phyloP scores from a whole-genome alignment of 2,888 invertebrate species.

The Apodemia hepburni region DNA sequence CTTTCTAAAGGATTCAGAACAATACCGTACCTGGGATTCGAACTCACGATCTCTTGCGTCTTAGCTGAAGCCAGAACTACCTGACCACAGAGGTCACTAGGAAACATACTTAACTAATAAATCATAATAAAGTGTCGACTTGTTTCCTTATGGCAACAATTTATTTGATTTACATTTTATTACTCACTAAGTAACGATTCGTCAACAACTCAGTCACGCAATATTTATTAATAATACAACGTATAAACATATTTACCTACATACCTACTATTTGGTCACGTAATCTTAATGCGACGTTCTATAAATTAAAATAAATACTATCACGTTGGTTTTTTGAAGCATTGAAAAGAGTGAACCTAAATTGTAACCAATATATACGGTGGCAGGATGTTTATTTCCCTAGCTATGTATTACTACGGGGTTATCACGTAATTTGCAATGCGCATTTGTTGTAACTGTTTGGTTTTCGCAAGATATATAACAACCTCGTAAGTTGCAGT shows the following conservation, averaged over 20 bases:
- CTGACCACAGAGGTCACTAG: not conserved
- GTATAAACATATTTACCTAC: constrained; percentile 17
- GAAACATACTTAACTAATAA: not conserved
- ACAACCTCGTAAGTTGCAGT: too few species aligned
- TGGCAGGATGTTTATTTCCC: too few species aligned
- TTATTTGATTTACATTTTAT: constrained; percentile 10
- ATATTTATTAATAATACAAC: constrained; percentile 22
- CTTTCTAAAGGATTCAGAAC: too few species aligned
- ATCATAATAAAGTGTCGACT: constrained; percentile 1
- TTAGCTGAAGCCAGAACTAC: not conserved
- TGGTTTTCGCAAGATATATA: too few species aligned
- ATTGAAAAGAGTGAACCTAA: too few species aligned
- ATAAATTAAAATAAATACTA: not conserved
- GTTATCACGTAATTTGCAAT: too few species aligned
- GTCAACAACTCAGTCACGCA: constrained; percentile 28
- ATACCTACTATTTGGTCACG: constrained; percentile 23
- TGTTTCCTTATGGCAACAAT: constrained; percentile 8
- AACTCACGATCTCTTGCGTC: not conserved
- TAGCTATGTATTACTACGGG: too few species aligned
- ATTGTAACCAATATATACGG: too few species aligned
- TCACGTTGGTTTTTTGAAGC: too few species aligned
- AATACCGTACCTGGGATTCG: too few species aligned
- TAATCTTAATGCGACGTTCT: constrained; percentile 11
- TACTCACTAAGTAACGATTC: constrained; percentile 20
- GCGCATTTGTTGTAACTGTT: too few species aligned